Evolutionary conservation across 2,797 vertebrate species (phyloP).

Genomic region (Chaetodon trifasciatus): DNA sequence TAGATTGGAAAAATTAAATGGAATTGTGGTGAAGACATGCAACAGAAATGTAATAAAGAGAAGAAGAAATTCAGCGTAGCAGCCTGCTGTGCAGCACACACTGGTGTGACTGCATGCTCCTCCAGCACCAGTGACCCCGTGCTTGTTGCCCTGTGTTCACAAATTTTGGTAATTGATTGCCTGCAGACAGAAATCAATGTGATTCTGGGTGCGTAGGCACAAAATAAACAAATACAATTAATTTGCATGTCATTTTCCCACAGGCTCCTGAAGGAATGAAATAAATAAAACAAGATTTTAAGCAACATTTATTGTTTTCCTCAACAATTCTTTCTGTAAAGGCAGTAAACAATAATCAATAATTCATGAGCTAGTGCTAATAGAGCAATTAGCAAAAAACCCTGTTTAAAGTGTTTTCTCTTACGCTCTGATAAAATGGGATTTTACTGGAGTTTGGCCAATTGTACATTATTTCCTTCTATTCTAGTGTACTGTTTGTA

Average conservation of each 20-base stretch:
- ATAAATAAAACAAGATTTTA: conserved; percentile 50
- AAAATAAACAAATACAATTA: conserved; percentile 55
- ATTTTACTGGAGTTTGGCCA: not conserved
- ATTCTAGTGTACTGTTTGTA: not conserved
- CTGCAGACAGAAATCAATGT: conserved; percentile 67
- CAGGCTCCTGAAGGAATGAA: conserved; percentile 44
- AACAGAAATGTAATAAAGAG: not conserved
- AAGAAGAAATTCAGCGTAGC: not conserved
- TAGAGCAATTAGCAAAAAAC: conserved; percentile 34
- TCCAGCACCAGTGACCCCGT: conserved; percentile 20
- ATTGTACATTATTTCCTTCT: not conserved
- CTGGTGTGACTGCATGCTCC: not conserved
- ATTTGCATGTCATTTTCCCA: conserved; percentile 55
- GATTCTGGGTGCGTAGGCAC: conserved; percentile 42
- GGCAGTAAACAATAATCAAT: conserved; percentile 44
- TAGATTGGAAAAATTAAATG: not conserved
- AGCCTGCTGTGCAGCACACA: not conserved
- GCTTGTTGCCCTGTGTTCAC: conserved; percentile 37
- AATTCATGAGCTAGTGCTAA: conserved; percentile 25
- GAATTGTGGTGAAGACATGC: not conserved
- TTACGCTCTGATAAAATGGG: not conserved
- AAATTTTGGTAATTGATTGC: conserved; percentile 62
- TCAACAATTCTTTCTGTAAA: conserved; percentile 34
- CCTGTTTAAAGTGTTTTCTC: not conserved
- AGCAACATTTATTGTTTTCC: conserved; percentile 48